Conservation (phyloP, 2,797 vertebrate species). For the Malurus splendens region DNA sequence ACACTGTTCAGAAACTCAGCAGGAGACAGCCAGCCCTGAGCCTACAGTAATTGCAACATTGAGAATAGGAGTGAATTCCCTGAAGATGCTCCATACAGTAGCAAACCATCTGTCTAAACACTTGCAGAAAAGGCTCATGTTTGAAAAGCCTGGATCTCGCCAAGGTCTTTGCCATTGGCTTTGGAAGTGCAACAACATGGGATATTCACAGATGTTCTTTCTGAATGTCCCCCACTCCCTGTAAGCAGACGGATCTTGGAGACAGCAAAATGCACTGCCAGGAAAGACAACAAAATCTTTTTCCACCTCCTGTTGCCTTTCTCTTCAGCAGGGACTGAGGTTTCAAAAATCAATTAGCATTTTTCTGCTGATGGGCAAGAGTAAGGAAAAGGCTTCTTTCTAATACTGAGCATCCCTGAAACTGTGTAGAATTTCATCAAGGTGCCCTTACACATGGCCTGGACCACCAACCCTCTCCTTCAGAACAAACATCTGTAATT, state of each 20-base stretch:
- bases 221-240: neutral
- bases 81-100: slow-evolving; percentile 57
- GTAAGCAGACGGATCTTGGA: slow-evolving; percentile 4
- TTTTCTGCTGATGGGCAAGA: slow-evolving; percentile 3
- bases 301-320: slow-evolving; percentile 7
- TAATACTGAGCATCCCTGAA: neutral
- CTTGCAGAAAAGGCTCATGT: slow-evolving; percentile 34
- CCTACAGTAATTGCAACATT: slow-evolving; percentile 37
- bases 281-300: slow-evolving; percentile 46
- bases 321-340: neutral
- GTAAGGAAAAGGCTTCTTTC: neutral
- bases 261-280: neutral
- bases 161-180: slow-evolving; percentile 51
- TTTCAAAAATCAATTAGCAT: slow-evolving; percentile 20
- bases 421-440: neutral
- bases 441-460: neutral
- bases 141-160: slow-evolving; percentile 18
- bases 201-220: slow-evolving; percentile 55
- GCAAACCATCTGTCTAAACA: slow-evolving; percentile 65
- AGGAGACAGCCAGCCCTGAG: slow-evolving; percentile 39
- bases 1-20: slow-evolving; percentile 52
- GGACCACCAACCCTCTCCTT: neutral
- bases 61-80: slow-evolving; percentile 59
- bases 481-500: slow-evolving; percentile 10
- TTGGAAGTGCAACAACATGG: slow-evolving; percentile 28